Conservation (phyloP, 2,797 vertebrate genomes). For the Steatocranus sp. region DNA sequence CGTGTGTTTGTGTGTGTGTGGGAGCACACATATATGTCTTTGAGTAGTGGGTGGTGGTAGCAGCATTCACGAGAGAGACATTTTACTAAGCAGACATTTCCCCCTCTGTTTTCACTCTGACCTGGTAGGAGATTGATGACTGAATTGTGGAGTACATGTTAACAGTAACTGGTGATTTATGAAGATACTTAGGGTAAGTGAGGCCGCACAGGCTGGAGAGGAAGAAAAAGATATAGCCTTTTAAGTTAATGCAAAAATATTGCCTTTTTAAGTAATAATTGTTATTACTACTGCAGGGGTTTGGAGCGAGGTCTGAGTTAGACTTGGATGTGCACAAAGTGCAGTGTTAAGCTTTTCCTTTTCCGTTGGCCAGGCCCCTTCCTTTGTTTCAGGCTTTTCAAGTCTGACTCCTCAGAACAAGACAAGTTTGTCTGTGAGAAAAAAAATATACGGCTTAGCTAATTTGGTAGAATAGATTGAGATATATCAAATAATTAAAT, state of each 20-base stretch:
- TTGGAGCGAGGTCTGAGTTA: conserved; percentile 45
- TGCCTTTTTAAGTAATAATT: conserved; percentile 85
- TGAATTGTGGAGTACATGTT: conserved; percentile 88
- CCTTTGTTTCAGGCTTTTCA: conserved; percentile 33
- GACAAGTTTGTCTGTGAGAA: neutral
- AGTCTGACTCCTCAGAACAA: conserved; percentile 10
- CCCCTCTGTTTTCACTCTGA: conserved; percentile 82
- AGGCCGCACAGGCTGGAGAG: conserved; percentile 87
- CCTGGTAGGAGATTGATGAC: conserved; percentile 90
- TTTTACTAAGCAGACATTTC: conserved; percentile 84
- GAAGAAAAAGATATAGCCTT: conserved; percentile 89
- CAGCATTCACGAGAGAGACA: conserved; percentile 70
- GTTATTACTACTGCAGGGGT: conserved; percentile 72
- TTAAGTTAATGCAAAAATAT: conserved; percentile 92
- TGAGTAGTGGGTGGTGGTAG: conserved; percentile 62
- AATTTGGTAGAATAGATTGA: neutral
- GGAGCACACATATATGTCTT: conserved; percentile 13
- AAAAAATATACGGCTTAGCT: neutral
- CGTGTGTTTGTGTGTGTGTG: conserved; percentile 29
- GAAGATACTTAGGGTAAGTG: conserved; percentile 98
- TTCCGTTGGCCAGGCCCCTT: conserved; percentile 30
- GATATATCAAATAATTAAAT: conserved; percentile 3
- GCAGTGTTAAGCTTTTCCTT: conserved; percentile 43
- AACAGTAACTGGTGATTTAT: conserved; percentile 95
- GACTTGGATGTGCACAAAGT: conserved; percentile 47